Evolutionary conservation across 2,797 vertebrate species (phyloP), one percentile per base, ranked within the genome.

Genomic region (Dromococcyx pavoninus): DNA sequence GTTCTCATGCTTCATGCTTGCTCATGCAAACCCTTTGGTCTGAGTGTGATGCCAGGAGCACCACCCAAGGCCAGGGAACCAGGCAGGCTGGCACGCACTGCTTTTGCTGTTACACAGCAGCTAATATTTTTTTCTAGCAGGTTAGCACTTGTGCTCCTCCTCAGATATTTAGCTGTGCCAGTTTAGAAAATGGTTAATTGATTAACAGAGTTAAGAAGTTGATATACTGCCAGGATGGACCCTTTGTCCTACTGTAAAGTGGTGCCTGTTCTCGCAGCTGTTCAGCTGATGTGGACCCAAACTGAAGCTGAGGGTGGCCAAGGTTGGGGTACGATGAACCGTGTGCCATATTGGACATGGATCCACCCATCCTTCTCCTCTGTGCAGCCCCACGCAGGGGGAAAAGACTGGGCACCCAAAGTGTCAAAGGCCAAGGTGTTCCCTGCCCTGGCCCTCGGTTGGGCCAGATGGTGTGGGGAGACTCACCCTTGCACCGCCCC

Each of bases 251-350:
- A 32, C 64, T 76, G 0, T 16, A 24, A 24, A 61, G 41, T 18
- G n/a, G 21, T 17, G 57, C 16, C 21, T 14, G 32, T 56, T 37
- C n/a, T 15, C 4, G 2, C n/a, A 51, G 28, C 44, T 6, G 3
- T 37, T 50, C 4, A 56, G 56, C 39, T 46, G 33, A 8, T 1
- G 2, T 1, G 2, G 50, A 13, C 27, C 23, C 30, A 13, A 18
- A 5, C 18, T 17, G 28, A 13, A 24, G 39, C 69, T 0, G 14
- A 7, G n/a, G 15, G 44, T 19, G 2, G 32, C 32, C 2, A 2
- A 15, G 5, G 22, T 2, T 30, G 25, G 37, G 39, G 44, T 18
- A 14, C 27, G 3, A 15, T 18, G 69, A 43, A 57, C 70, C 1
- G 1, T 13, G 70, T 18, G 24, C 69, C 15, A 1, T 9, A 46